phyloP scores from a whole-genome alignment of 2,797 vertebrate species.

The Sebastes ruberrimus region DNA sequence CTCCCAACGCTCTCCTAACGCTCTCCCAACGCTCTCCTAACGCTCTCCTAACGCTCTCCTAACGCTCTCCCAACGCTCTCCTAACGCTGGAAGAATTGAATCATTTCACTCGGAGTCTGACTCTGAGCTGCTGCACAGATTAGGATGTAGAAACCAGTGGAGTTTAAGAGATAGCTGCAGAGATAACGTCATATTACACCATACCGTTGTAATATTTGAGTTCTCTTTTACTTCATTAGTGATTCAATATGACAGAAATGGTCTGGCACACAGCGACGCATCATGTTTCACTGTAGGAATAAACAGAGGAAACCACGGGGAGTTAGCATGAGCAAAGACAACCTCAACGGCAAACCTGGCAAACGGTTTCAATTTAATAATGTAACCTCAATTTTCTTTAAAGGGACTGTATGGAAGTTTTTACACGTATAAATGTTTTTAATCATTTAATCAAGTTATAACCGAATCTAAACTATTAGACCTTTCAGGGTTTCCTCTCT shows the following conservation, averaged over 20 bases:
- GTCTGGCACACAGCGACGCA: neutral
- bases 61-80: no score
- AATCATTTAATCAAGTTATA: no score
- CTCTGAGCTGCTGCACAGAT: neutral
- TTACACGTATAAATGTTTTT: no score
- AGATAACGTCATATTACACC: neutral
- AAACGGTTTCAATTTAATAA: neutral
- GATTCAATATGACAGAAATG: neutral
- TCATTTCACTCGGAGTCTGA: slow-evolving; percentile 19
- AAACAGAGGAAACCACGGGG: neutral
- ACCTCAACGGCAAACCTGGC: neutral
- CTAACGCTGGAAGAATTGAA: slow-evolving; percentile 25
- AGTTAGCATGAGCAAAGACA: neutral
- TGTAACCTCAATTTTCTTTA: neutral
- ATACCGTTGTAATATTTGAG: neutral
- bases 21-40: no score
- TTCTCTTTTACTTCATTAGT: neutral
- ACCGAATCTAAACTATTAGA: no score
- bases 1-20: no score
- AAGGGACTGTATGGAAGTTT: no score
- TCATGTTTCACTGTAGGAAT: neutral
- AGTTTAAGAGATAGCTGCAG: neutral
- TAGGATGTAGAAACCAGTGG: neutral
- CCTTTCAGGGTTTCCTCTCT: no score
- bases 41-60: no score